Conservation (phyloP, 1,140 invertebrate genomes). For the Drosophila arizonae region DNA sequence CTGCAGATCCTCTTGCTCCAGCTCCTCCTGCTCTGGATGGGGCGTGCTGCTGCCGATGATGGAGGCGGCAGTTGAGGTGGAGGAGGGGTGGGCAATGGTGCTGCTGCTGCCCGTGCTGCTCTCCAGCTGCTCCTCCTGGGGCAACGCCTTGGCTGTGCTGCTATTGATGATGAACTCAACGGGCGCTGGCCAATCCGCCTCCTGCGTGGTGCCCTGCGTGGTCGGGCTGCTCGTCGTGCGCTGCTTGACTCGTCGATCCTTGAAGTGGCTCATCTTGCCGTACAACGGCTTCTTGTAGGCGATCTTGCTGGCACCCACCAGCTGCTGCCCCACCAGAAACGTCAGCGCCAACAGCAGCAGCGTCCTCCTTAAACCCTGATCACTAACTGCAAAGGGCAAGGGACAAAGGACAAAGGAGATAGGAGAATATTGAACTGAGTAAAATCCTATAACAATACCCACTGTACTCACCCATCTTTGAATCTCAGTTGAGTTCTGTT, state of each 20-base stretch:
- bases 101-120: slow-evolving; percentile 8
- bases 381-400: slow-evolving; percentile 4
- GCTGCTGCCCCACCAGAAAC: slow-evolving; percentile 7
- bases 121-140: background rate
- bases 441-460: background rate
- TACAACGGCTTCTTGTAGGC: slow-evolving; percentile 72
- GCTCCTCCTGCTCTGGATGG: background rate
- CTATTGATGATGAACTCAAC: slow-evolving; percentile 57
- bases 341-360: slow-evolving; percentile 32
- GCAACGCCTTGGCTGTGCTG: slow-evolving; percentile 7
- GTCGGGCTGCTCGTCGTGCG: slow-evolving; percentile 15
- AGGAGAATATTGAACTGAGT: too few relatives aligned
- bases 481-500: slow-evolving; percentile 15
- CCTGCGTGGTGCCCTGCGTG: slow-evolving; percentile 15
- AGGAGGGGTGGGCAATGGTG: too few relatives aligned
- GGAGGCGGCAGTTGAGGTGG: too few relatives aligned
- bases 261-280: slow-evolving; percentile 47
- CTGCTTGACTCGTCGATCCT: slow-evolving; percentile 53
- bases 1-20: background rate
- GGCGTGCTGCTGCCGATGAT: slow-evolving; percentile 7
- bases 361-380: slow-evolving; percentile 4
- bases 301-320: slow-evolving; percentile 62
- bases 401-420: too few relatives aligned
- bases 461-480: slow-evolving; percentile 31
- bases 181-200: slow-evolving; percentile 29